phyloP scores from a whole-genome alignment of 2,113 vertebrate genomes.

The Aspiorhynchus laticeps region DNA sequence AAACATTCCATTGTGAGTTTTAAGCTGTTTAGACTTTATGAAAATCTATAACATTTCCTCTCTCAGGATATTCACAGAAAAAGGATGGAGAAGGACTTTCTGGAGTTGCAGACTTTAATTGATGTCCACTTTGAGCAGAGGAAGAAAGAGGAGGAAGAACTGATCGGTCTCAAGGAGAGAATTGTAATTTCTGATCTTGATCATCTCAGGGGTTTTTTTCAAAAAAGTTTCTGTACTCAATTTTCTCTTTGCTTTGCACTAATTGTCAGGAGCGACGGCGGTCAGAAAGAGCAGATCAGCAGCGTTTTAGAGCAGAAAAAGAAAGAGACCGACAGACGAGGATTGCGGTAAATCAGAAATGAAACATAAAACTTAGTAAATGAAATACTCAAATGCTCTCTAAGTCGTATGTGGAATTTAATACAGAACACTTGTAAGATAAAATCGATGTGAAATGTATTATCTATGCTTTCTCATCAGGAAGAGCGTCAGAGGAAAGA shows the following conservation, averaged over 20 bases:
- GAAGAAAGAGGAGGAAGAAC: conserved; percentile 95
- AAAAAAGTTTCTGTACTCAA: background rate
- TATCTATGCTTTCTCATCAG: conserved; percentile 64
- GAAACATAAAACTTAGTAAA: background rate
- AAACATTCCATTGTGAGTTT: background rate
- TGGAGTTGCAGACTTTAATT: conserved; percentile 95
- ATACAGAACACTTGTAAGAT: background rate
- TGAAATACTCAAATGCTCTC: background rate
- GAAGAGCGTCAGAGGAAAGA: conserved; percentile 94
- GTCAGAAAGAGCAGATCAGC: conserved; percentile 90
- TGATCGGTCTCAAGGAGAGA: conserved; percentile 90
- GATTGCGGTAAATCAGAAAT: conserved; percentile 80
- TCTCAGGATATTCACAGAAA: conserved; percentile 97
- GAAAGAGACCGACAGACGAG: conserved; percentile 91
- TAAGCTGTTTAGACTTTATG: background rate
- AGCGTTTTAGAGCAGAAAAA: conserved; percentile 90
- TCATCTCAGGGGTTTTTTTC: background rate
- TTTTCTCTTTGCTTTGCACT: background rate
- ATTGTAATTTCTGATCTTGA: conserved; percentile 77
- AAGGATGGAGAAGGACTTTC: conserved; percentile 95
- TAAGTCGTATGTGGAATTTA: background rate
- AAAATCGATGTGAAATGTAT: background rate
- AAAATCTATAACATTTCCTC: background rate
- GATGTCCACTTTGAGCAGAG: conserved; percentile 93
- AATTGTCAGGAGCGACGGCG: conserved; percentile 86